phyloP scores from a whole-genome alignment of 2,888 invertebrate genomes.

The Diaphora mendica region DNA sequence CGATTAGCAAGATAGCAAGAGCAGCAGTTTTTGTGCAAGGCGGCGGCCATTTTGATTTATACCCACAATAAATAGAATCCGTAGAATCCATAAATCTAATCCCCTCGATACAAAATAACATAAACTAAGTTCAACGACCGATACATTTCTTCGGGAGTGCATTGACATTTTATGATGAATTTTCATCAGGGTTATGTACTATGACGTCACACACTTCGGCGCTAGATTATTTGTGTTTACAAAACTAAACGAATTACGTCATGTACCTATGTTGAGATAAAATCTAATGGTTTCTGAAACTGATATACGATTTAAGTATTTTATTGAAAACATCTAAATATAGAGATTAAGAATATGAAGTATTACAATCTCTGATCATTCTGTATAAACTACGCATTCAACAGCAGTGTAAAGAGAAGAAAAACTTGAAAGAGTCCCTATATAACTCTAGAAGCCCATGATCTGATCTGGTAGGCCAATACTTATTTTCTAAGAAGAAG shows the following conservation, averaged over 20 bases:
- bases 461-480: no score
- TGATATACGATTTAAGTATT: background rate
- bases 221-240: background rate
- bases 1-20: background rate
- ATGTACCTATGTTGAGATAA: background rate
- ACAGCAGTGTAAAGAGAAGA: no score
- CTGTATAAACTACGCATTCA: no score
- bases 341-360: no score
- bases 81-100: background rate
- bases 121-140: slow-evolving; percentile 33
- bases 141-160: slow-evolving; percentile 39
- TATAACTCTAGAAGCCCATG: no score
- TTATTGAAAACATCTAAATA: no score
- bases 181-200: slow-evolving; percentile 29
- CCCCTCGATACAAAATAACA: background rate
- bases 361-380: no score
- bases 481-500: no score
- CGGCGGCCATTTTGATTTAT: background rate
- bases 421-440: no score
- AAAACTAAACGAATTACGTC: background rate
- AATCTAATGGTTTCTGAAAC: background rate
- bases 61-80: background rate
- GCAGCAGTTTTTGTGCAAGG: background rate
- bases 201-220: slow-evolving; percentile 30
- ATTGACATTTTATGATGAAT: slow-evolving; percentile 40